Evolutionary conservation across 1,140 invertebrate species (phyloP).

Genomic region (Papilio helenus): DNA sequence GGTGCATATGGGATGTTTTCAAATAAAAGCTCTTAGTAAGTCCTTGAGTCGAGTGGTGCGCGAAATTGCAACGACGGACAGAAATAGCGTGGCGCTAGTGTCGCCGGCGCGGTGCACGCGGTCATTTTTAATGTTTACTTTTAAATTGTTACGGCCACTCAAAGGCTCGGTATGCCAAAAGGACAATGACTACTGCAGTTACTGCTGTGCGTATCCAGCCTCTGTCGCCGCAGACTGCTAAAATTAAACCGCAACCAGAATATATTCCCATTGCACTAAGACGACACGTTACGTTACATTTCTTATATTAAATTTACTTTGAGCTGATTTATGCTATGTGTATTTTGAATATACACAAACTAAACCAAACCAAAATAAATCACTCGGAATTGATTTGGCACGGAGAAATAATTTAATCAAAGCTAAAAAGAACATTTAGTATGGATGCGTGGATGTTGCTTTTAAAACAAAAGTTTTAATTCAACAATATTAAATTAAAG

Average conservation of each 20-base stretch:
- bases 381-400: too few relatives aligned
- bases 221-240: not conserved
- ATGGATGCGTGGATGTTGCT: too few relatives aligned
- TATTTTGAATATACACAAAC: too few relatives aligned
- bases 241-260: constrained; percentile 5
- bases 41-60: not conserved
- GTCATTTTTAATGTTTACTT: constrained; percentile 20
- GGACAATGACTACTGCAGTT: constrained; percentile 4
- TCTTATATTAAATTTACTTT: not conserved
- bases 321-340: too few relatives aligned
- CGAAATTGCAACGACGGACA: constrained; percentile 24
- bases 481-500: too few relatives aligned
- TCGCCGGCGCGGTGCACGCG: not conserved
- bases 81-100: constrained; percentile 10
- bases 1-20: not conserved
- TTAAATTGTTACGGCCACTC: constrained; percentile 25
- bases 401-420: too few relatives aligned
- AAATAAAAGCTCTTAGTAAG: constrained; percentile 14
- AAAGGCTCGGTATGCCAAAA: constrained; percentile 23
- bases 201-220: not conserved
- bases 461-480: too few relatives aligned
- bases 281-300: not conserved
- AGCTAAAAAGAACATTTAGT: too few relatives aligned
- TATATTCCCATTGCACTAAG: not conserved
- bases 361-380: too few relatives aligned